Conservation (phyloP, 2,113 vertebrate species). For the Emydura subglobosa region DNA sequence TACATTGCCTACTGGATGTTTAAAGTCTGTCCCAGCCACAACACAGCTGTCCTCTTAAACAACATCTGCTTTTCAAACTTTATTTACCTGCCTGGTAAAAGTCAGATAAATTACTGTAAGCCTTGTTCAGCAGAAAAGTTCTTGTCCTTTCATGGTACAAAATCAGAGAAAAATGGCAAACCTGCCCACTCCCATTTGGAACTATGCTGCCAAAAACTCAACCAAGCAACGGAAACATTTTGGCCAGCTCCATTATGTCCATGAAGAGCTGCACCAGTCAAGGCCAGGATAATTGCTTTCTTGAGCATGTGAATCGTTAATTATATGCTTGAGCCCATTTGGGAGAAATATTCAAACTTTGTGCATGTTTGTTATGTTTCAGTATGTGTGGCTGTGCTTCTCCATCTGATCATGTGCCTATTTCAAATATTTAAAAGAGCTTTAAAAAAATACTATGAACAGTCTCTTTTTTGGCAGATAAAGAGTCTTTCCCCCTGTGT, state of each 20-base stretch:
- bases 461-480: not conserved
- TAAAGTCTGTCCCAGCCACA: constrained; percentile 38
- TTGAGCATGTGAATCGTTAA: not conserved
- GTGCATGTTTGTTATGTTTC: not conserved
- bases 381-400: not conserved
- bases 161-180: not conserved
- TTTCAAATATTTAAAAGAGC: constrained; percentile 20
- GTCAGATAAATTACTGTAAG: constrained; percentile 52
- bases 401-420: not conserved
- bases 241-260: not conserved
- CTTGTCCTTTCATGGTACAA: constrained; percentile 19
- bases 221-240: constrained; percentile 7
- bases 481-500: not conserved
- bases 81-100: constrained; percentile 62
- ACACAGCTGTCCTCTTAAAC: constrained; percentile 61
- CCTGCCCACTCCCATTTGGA: not conserved
- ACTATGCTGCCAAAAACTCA: not conserved
- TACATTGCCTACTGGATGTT: constrained; percentile 46
- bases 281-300: not conserved
- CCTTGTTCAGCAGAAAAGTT: not conserved
- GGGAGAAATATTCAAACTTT: not conserved
- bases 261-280: not conserved
- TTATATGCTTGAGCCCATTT: not conserved
- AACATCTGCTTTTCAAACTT: constrained; percentile 62
- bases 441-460: not conserved